A percentile compares a stretch with the other conserved stretches of the same genome.
Evolutionary conservation across 2,113 vertebrate species (phyloP).

Genomic region (Casuarius casuarius): DNA sequence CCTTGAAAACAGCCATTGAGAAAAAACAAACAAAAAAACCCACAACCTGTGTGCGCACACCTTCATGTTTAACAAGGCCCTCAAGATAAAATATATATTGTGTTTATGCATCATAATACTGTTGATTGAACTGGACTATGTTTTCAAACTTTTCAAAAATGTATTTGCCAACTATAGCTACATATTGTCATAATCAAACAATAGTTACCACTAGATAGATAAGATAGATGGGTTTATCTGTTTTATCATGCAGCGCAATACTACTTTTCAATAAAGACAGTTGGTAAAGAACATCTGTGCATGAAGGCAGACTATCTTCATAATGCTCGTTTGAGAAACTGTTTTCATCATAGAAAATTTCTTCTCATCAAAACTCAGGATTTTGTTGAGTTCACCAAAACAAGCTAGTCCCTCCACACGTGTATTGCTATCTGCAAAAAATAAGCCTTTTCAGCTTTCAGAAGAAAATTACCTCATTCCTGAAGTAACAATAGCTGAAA

Average conservation of each 20-base stretch:
- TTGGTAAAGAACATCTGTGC: rapidly evolving
- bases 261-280: neutral
- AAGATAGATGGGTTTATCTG: neutral
- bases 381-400: neutral
- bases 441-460: neutral
- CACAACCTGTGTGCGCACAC: rapidly evolving
- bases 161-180: neutral
- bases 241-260: neutral
- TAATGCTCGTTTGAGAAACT: neutral
- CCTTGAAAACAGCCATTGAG: neutral
- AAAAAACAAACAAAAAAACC: neutral
- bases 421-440: neutral
- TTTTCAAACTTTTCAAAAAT: neutral
- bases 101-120: neutral
- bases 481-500: neutral
- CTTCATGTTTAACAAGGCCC: neutral
- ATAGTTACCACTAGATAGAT: neutral
- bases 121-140: neutral
- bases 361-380: neutral
- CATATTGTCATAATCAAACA: neutral
- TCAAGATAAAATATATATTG: neutral
- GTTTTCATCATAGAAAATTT: rapidly evolving
- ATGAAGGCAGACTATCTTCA: rapidly evolving
- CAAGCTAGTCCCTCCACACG: neutral
- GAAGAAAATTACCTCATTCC: rapidly evolving